Evolutionary conservation across 2,888 invertebrate genomes (phyloP), one percentile per base, ranked within the genome.

Genomic region (Diarsia dahlii): DNA sequence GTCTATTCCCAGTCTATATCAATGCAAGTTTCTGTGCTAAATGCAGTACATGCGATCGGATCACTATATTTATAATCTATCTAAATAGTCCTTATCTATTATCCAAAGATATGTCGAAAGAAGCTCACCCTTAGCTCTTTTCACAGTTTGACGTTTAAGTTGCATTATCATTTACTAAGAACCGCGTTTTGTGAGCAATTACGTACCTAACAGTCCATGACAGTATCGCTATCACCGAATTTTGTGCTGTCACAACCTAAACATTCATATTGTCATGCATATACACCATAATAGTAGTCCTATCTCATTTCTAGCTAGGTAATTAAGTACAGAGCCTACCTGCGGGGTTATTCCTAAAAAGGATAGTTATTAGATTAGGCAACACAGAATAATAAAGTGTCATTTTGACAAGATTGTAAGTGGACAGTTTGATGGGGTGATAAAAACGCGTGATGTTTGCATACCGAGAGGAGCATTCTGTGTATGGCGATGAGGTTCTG

Each of bases 381-480:
- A 60, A 74, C 74, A 75, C 50, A 39, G 2, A 56, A 56, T 66
- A 13, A 62, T 13, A 9, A 76, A 56, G 8, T 71, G 52, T 66
- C 13, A 81, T 63, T 66, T 76, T 45, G 50, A 56, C 23, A 60
- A n/a, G 45, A 15, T 45, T 45, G 45, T 63, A 63, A 63, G 3
- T 45, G 15, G 34, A 60, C 34, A 34, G 15, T 58, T 60, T 18
- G 45, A 9, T 23, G 67, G 34, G 46, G 8, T 13, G 50, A 48
- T 52, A 34, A 1, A 34, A 48, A 15, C 50, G 34, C 28, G 34
- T 23, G 64, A 12, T 63, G 39, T 5, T 62, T 81, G 46, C 1
- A 15, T 39, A 95, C 95, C 82, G 94, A 91, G 2, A 94, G 88
- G 46, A 96, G 81, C 91, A 95, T 95, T 72, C 90, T 86, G 86